phyloP scores from a whole-genome alignment of 2,888 invertebrate species.

The Ochropleura leucogaster region DNA sequence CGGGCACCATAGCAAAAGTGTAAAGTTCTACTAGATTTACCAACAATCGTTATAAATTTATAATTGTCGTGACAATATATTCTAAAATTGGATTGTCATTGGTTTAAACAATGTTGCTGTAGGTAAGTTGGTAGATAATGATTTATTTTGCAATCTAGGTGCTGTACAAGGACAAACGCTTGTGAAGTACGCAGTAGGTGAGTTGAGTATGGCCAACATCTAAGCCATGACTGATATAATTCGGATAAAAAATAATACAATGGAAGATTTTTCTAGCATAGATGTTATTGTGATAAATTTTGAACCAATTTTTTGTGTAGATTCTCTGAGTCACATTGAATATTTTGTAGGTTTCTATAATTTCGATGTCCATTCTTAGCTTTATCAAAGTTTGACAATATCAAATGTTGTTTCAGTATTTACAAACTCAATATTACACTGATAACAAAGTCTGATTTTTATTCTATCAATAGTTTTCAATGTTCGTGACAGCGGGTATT shows the following conservation, averaged over 20 bases:
- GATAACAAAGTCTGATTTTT: slow-evolving; percentile 6
- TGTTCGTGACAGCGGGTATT: slow-evolving; percentile 23
- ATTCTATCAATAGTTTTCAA: neutral
- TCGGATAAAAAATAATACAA: slow-evolving; percentile 38
- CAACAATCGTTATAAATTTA: slow-evolving; percentile 8
- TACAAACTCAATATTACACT: slow-evolving; percentile 1
- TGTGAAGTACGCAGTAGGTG: slow-evolving; percentile 21
- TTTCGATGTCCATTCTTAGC: slow-evolving; percentile 6
- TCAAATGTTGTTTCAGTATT: neutral
- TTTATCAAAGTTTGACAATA: slow-evolving; percentile 5
- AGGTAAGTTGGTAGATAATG: slow-evolving; percentile 35
- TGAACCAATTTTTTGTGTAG: slow-evolving; percentile 36
- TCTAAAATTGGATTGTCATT: slow-evolving; percentile 50
- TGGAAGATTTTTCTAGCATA: slow-evolving; percentile 26
- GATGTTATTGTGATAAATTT: slow-evolving; percentile 21
- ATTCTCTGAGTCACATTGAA: slow-evolving; percentile 22
- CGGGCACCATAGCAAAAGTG: neutral
- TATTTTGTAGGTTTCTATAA: slow-evolving; percentile 12
- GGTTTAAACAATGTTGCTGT: slow-evolving; percentile 50
- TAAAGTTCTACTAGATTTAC: slow-evolving; percentile 14
- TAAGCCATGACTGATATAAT: slow-evolving; percentile 14
- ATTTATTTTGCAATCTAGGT: slow-evolving; percentile 54
- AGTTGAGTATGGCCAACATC: slow-evolving; percentile 1
- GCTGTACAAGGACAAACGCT: slow-evolving; percentile 46
- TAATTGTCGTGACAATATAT: slow-evolving; percentile 20